phyloP scores from a whole-genome alignment of 2,888 invertebrate species.

The Clepsis dumicolana region DNA sequence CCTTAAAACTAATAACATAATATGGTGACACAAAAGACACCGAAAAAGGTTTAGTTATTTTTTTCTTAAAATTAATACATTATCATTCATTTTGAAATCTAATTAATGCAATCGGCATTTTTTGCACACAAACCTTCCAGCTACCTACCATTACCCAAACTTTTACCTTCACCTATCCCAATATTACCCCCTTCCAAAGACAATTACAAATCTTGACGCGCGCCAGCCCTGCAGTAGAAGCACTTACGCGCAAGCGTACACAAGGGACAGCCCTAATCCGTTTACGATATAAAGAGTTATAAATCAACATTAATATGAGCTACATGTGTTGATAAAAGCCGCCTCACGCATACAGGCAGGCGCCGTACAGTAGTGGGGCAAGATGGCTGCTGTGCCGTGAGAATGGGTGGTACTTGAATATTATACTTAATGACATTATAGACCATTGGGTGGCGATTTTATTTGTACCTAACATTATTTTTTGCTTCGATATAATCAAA shows the following conservation, averaged over 20 bases:
- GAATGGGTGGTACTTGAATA: constrained; percentile 12
- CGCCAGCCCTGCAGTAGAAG: constrained; percentile 63
- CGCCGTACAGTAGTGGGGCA: constrained; percentile 7
- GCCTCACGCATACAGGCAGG: constrained; percentile 50
- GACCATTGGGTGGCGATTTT: neutral
- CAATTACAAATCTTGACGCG: constrained; percentile 23
- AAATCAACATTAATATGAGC: constrained; percentile 85
- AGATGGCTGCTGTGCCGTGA: constrained; percentile 31
- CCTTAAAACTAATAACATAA: no score
- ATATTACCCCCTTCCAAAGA: constrained; percentile 22
- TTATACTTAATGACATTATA: neutral
- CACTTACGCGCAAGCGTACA: constrained; percentile 59
- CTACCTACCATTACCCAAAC: neutral
- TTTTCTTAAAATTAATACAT: no score
- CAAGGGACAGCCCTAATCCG: constrained; percentile 80
- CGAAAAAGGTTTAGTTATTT: no score
- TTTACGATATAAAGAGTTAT: constrained; percentile 85
- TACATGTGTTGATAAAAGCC: constrained; percentile 81
- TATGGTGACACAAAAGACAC: no score
- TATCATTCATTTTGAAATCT: no score
- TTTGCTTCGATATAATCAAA: no score
- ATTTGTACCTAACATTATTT: no score
- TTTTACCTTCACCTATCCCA: neutral
- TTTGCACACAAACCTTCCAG: no score
- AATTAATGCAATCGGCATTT: no score